Conservation (phyloP, 2,888 invertebrate species). For the Nemotelus nigrinus region DNA sequence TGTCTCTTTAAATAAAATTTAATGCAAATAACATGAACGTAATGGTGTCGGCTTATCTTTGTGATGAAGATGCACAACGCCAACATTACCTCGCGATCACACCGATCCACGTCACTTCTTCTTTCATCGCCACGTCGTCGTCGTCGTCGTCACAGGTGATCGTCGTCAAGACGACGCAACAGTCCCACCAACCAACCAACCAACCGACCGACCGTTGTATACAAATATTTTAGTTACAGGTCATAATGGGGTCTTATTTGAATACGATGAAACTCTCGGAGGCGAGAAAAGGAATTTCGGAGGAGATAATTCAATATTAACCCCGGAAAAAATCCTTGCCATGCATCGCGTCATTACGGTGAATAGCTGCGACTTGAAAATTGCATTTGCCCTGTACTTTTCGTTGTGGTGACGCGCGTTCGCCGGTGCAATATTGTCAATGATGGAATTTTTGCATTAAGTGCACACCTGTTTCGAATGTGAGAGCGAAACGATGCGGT, state of each 20-base stretch:
- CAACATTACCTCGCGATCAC: conserved; percentile 18
- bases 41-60: conserved; percentile 49
- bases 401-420: not conserved
- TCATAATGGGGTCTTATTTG: conserved; percentile 45
- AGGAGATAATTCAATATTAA: conserved; percentile 35
- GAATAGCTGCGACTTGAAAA: not conserved
- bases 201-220: conserved; percentile 7
- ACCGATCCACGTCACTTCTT: conserved; percentile 35
- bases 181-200: not conserved
- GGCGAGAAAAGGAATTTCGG: conserved; percentile 39
- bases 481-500: not conserved
- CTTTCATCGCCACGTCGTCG: not conserved
- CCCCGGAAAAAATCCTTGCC: conserved; percentile 22
- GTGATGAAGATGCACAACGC: conserved; percentile 39
- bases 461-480: conserved; percentile 30
- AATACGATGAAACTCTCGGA: conserved; percentile 32
- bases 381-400: not conserved
- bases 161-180: not conserved
- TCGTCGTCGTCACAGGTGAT: not conserved
- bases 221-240: conserved; percentile 46
- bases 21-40: conserved; percentile 46
- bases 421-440: conserved; percentile 1
- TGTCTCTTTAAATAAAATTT: conserved; percentile 44
- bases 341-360: not conserved
- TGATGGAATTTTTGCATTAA: conserved; percentile 2